A percentile compares a stretch with the other conserved stretches of the same genome.
Evolutionary conservation across 2,113 vertebrate species (phyloP).

Genomic region (Gadus macrocephalus): DNA sequence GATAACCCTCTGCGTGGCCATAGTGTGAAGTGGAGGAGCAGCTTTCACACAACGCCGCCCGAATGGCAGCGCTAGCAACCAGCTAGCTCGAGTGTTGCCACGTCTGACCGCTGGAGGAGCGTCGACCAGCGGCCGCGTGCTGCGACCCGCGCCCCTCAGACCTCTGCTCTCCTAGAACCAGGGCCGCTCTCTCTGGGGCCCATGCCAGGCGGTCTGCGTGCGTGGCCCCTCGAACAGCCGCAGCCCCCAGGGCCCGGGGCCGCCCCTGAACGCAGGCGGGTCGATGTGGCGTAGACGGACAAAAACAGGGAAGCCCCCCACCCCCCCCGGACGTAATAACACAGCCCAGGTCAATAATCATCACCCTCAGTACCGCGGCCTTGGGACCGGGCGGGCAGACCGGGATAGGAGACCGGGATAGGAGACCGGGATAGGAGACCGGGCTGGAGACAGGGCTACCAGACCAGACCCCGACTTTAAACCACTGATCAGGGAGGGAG

Average conservation of each 20-base stretch:
- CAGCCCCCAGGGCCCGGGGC: constrained; percentile 42
- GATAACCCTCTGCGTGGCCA: constrained; percentile 16
- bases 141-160: too few relatives aligned
- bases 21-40: constrained; percentile 1
- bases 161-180: too few relatives aligned
- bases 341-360: constrained; percentile 65
- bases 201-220: too few relatives aligned
- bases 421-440: constrained; percentile 22
- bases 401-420: too few relatives aligned
- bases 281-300: constrained; percentile 65
- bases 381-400: not conserved
- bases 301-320: constrained; percentile 63
- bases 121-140: too few relatives aligned
- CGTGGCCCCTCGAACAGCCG: constrained; percentile 2
- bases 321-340: constrained; percentile 64
- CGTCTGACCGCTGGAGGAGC: too few relatives aligned
- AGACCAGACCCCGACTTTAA: constrained; percentile 19
- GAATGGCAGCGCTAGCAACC: constrained; percentile 11
- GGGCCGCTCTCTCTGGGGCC: too few relatives aligned
- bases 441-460: constrained; percentile 33
- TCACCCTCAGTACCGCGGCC: constrained; percentile 54
- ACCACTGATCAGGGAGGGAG: too few relatives aligned
- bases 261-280: constrained; percentile 58
- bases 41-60: constrained; percentile 9
- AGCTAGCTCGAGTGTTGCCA: not conserved